These are phyloP conservation scores for Bostrychus sinensis DNA, from an alignment of 2,113 vertebrate species.

Conservation along the genomic window DNA sequence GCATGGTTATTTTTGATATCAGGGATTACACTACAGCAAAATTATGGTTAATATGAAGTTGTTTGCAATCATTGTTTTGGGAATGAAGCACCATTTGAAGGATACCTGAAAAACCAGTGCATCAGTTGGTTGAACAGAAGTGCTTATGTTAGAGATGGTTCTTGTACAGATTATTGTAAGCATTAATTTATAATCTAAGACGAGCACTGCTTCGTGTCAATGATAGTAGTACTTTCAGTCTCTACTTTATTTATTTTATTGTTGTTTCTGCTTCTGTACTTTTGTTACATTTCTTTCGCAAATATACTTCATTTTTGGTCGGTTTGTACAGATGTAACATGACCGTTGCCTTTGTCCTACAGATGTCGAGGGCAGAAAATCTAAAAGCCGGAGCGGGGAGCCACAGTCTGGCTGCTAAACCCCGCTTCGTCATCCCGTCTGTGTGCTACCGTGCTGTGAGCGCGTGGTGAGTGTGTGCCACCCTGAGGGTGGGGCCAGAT, in stretches of 20 bases:
- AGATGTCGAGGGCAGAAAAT: slow-evolving; percentile 99
- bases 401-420: slow-evolving; percentile 92
- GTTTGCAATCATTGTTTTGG: slow-evolving; percentile 32
- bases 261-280: slow-evolving; percentile 33
- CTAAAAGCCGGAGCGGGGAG: slow-evolving; percentile 97
- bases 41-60: too few relatives aligned
- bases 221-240: slow-evolving; percentile 17
- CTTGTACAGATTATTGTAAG: slow-evolving; percentile 55
- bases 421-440: slow-evolving; percentile 73
- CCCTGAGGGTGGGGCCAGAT: slow-evolving; percentile 66
- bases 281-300: slow-evolving; percentile 40
- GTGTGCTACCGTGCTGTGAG: slow-evolving; percentile 86
- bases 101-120: slow-evolving; percentile 8
- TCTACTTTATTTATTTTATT: slow-evolving; percentile 67
- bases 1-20: neutral
- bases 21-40: too few relatives aligned
- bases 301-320: slow-evolving; percentile 12
- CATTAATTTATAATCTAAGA: slow-evolving; percentile 69
- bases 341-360: slow-evolving; percentile 94
- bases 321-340: slow-evolving; percentile 77
- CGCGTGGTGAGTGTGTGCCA: slow-evolving; percentile 90
- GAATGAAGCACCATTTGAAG: slow-evolving; percentile 46
- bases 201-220: slow-evolving; percentile 52
- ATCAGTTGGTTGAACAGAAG: neutral
- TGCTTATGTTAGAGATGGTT: slow-evolving; percentile 25